Percentiles rank a stretch among this genome's conserved stretches.
phyloP scores from a whole-genome alignment of 2,113 vertebrate genomes.

The Nothocercus nigrocapillus region DNA sequence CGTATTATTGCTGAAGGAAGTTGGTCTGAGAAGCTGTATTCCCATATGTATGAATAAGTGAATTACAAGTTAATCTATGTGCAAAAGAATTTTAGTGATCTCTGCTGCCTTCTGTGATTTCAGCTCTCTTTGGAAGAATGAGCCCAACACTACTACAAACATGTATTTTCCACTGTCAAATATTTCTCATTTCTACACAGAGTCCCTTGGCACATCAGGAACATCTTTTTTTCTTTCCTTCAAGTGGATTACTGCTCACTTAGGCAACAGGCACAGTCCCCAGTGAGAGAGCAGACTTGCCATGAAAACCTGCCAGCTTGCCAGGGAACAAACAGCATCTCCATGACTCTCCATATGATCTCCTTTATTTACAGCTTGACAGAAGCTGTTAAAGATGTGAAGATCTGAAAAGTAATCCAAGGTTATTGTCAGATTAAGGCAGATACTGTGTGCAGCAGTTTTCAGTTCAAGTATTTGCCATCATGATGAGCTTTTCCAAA shows the following conservation, averaged over 20 bases:
- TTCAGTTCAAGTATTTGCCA: neutral
- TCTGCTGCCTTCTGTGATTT: constrained; percentile 63
- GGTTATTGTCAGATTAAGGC: neutral
- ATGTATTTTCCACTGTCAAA: constrained; percentile 46
- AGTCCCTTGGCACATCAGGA: neutral
- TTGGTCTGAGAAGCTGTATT: constrained; percentile 62
- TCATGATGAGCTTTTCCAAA: neutral
- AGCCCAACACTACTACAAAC: constrained; percentile 45
- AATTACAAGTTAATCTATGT: constrained; percentile 82
- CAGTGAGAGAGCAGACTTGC: neutral
- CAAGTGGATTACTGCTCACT: constrained; percentile 7
- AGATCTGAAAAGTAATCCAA: constrained; percentile 1
- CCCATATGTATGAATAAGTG: constrained; percentile 72
- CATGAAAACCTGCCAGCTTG: neutral
- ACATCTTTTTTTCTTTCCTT: neutral
- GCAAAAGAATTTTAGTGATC: constrained; percentile 74
- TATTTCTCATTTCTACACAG: constrained; percentile 50
- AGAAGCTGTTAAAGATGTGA: neutral
- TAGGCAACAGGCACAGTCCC: constrained; percentile 8
- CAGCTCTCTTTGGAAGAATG: constrained; percentile 47
- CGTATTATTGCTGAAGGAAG: constrained; percentile 70
- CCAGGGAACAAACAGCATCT: neutral
- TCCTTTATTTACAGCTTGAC: neutral
- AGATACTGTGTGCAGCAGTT: neutral
- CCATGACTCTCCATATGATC: neutral